Conservation (phyloP, 2,888 invertebrate species). For the Chalcosyrphus nemorum region DNA sequence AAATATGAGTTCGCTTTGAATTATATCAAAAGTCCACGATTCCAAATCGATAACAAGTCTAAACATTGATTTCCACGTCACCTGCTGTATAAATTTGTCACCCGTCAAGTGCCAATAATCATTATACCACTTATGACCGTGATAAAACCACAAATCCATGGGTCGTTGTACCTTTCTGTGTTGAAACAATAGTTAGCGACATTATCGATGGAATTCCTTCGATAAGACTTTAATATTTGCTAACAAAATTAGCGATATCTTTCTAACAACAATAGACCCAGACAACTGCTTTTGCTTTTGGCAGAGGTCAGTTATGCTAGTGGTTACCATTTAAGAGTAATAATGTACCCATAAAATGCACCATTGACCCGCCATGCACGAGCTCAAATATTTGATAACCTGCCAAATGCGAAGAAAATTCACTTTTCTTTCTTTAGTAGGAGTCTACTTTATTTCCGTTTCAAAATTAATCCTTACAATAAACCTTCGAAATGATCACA, state of each 20-base stretch:
- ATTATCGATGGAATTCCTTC: neutral
- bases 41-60: neutral
- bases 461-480: constrained; percentile 46
- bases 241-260: neutral
- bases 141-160: neutral
- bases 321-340: neutral
- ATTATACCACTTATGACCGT: neutral
- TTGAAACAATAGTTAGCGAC: neutral
- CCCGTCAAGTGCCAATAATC: neutral
- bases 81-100: neutral
- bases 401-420: neutral
- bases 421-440: constrained; percentile 6
- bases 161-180: neutral
- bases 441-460: constrained; percentile 48
- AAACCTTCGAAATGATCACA: constrained; percentile 45
- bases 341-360: neutral
- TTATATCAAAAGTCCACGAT: too few relatives aligned
- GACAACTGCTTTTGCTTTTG: neutral
- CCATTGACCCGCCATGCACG: neutral
- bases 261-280: neutral
- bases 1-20: too few relatives aligned
- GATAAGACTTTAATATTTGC: neutral
- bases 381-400: neutral
- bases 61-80: neutral
- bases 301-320: constrained; percentile 10